phyloP scores from a whole-genome alignment of 2,888 invertebrate species.

The Volucella bombylans region DNA sequence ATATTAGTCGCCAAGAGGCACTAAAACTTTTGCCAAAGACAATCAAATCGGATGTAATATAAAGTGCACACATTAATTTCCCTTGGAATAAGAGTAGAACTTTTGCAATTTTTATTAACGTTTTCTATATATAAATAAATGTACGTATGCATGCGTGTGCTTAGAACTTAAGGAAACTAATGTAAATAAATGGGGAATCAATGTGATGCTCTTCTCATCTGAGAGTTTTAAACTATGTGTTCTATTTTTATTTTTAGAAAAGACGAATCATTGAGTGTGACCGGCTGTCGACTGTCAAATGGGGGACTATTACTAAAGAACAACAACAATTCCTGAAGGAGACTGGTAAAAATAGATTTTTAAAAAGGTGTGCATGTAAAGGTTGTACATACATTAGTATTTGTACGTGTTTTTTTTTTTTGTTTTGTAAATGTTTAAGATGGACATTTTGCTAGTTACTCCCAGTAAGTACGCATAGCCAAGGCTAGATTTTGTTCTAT shows the following conservation, averaged over 20 bases:
- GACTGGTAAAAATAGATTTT: constrained; percentile 58
- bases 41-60: constrained; percentile 42
- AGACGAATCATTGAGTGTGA: constrained; percentile 44
- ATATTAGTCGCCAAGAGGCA: not conserved
- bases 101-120: constrained; percentile 46
- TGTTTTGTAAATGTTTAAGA: too few species aligned
- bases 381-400: constrained; percentile 15
- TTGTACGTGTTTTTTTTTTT: constrained; percentile 3
- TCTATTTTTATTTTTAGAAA: constrained; percentile 66
- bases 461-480: too few species aligned
- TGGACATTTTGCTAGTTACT: too few species aligned
- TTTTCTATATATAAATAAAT: too few species aligned
- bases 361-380: constrained; percentile 35
- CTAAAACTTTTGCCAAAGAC: constrained; percentile 6
- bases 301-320: constrained; percentile 48
- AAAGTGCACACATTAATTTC: constrained; percentile 36
- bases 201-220: constrained; percentile 30
- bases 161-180: constrained; percentile 14
- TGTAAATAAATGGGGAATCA: constrained; percentile 10
- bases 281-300: constrained; percentile 66
- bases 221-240: constrained; percentile 36
- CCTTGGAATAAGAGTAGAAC: constrained; percentile 35
- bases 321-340: constrained; percentile 18
- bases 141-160: not conserved
- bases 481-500: too few species aligned